Percentiles rank a stretch among this genome's conserved stretches.
Conservation (phyloP, 2,888 invertebrate genomes). For the Zygothrica quintamaculata region DNA sequence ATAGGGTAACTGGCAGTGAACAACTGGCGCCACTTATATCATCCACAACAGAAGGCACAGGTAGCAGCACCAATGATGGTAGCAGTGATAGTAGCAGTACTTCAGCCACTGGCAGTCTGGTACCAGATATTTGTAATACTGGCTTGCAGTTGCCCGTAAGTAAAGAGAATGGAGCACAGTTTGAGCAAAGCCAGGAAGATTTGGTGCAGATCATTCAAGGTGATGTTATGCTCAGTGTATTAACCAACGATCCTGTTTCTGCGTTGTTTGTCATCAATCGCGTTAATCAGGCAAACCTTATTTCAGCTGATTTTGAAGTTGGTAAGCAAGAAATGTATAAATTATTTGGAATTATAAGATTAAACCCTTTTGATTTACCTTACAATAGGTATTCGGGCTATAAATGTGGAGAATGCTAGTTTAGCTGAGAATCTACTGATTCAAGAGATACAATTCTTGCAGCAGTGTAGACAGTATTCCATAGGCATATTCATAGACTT, state of each 20-base stretch:
- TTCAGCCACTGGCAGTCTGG: conserved; percentile 55
- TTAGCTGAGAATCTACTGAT: conserved; percentile 81
- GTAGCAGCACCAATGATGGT: conserved; percentile 28
- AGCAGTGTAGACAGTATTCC: conserved; percentile 82
- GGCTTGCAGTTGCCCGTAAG: conserved; percentile 71
- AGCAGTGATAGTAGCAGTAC: conserved; percentile 46
- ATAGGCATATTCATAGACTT: conserved; percentile 83
- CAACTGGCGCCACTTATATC: conserved; percentile 59
- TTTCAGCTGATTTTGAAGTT: conserved; percentile 83
- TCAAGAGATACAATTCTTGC: conserved; percentile 83
- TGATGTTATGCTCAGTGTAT: conserved; percentile 82
- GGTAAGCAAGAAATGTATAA: conserved; percentile 77
- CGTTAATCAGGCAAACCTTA: conserved; percentile 82
- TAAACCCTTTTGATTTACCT: too few species aligned
- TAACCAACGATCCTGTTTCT: conserved; percentile 82
- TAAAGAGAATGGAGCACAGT: conserved; percentile 52
- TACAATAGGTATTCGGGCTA: conserved; percentile 80
- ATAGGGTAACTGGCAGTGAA: conserved; percentile 33
- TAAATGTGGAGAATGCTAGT: conserved; percentile 71
- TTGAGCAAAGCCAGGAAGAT: conserved; percentile 67
- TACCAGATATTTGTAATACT: conserved; percentile 81
- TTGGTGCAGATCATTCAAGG: conserved; percentile 82
- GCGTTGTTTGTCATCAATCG: conserved; percentile 83
- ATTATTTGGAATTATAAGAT: too few species aligned
- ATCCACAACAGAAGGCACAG: conserved; percentile 60